Evolutionary conservation across 2,888 invertebrate species (phyloP).

Genomic region (Eilema sororculum): DNA sequence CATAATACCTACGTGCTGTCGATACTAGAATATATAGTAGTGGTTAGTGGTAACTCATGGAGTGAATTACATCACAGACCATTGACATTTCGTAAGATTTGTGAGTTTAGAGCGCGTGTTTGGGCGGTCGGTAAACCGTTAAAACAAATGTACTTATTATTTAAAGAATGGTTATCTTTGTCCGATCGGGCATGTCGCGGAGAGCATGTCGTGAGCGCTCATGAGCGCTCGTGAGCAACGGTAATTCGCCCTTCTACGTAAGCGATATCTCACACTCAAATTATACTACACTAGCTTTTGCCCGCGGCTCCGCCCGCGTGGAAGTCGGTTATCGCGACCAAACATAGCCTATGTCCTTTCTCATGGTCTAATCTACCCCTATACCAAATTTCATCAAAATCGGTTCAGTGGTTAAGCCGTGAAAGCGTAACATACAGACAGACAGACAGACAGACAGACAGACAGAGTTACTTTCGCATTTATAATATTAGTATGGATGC

Average conservation of each 20-base stretch:
- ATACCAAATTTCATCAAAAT: too few species aligned
- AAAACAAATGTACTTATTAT: slow-evolving; percentile 40
- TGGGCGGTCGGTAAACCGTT: slow-evolving; percentile 30
- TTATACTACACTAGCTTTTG: slow-evolving; percentile 21
- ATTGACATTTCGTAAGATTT: slow-evolving; percentile 59
- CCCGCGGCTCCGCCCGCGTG: too few species aligned
- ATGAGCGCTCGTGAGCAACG: slow-evolving; percentile 15
- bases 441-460: too few species aligned
- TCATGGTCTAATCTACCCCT: too few species aligned
- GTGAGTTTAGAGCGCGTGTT: slow-evolving; percentile 48
- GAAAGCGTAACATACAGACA: too few species aligned
- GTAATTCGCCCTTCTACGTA: slow-evolving; percentile 23
- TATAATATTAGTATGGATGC: too few species aligned
- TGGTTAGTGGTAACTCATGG: slow-evolving; percentile 20
- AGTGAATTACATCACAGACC: slow-evolving; percentile 49
- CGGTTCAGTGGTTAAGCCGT: too few species aligned
- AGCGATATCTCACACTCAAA: slow-evolving; percentile 22
- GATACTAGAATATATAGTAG: background rate
- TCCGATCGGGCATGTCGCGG: slow-evolving; percentile 30
- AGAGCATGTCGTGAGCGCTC: slow-evolving; percentile 21
- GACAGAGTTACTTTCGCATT: too few species aligned
- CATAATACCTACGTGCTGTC: slow-evolving; percentile 11
- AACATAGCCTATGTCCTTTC: too few species aligned
- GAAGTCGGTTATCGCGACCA: too few species aligned
- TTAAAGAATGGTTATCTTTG: slow-evolving; percentile 37